Conservation (phyloP, 2,888 invertebrate genomes). For the Chydorus sphaericus region DNA sequence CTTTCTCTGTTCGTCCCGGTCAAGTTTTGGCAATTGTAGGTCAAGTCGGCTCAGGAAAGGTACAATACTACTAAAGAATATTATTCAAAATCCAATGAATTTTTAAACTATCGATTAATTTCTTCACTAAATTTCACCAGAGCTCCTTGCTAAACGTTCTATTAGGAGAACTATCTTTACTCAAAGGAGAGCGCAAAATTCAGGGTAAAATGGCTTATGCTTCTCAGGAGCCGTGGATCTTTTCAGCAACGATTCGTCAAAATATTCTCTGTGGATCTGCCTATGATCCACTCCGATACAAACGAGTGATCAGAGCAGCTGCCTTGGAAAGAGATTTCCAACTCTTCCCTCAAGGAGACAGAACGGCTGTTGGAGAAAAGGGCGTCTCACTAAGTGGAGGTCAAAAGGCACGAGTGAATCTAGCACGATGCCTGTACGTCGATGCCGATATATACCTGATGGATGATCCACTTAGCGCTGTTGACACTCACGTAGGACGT, state of each 20-base stretch:
- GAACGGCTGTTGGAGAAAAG: constrained; percentile 37
- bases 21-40: constrained; percentile 51
- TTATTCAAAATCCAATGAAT: not conserved
- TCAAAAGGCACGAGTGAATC: constrained; percentile 38
- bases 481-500: constrained; percentile 33
- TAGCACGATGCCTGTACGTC: constrained; percentile 32
- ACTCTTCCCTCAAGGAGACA: constrained; percentile 33
- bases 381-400: constrained; percentile 38
- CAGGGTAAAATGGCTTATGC: constrained; percentile 31
- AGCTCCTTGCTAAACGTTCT: constrained; percentile 25
- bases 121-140: constrained; percentile 8
- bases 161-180: constrained; percentile 32
- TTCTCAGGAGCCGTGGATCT: constrained; percentile 61
- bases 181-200: constrained; percentile 27
- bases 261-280: constrained; percentile 80
- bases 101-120: not conserved
- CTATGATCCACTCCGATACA: constrained; percentile 31
- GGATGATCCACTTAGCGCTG: constrained; percentile 37
- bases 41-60: constrained; percentile 60
- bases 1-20: constrained; percentile 7
- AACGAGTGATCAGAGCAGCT: constrained; percentile 22
- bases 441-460: constrained; percentile 35
- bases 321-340: constrained; percentile 34
- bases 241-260: constrained; percentile 62
- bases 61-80: constrained; percentile 23